Conservation (phyloP, 2,113 vertebrate species). For the Pachypanchax playfairii region DNA sequence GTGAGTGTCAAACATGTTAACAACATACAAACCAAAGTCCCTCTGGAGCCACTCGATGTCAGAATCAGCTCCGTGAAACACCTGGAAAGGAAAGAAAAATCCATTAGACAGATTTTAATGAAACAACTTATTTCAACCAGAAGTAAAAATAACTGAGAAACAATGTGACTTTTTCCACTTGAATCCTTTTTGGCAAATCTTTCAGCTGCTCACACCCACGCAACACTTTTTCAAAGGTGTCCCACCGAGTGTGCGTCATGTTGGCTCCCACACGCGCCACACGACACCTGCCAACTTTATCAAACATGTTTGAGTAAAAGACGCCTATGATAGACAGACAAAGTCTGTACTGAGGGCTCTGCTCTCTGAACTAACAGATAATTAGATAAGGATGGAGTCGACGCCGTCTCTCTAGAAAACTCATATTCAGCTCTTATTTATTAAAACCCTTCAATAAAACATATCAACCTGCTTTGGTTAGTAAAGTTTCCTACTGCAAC, state of each 20-base stretch:
- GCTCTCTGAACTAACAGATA: no score
- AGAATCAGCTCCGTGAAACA: conserved; percentile 94
- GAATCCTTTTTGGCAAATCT: conserved; percentile 38
- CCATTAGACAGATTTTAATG: neutral
- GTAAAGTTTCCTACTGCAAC: no score
- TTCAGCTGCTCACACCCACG: conserved; percentile 38
- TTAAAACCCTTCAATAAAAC: no score
- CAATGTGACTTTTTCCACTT: conserved; percentile 3
- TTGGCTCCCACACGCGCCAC: conserved; percentile 48
- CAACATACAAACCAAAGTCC: conserved; percentile 93
- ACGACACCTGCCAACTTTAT: conserved; percentile 30
- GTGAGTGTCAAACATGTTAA: conserved; percentile 96
- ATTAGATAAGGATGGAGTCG: no score
- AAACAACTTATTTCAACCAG: neutral
- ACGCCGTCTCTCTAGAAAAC: no score
- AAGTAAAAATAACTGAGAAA: neutral
- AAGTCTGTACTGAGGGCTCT: no score
- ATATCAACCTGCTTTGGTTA: no score
- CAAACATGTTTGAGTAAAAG: conserved; percentile 25
- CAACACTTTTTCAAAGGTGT: conserved; percentile 43
- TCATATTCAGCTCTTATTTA: no score
- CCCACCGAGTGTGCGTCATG: conserved; percentile 49
- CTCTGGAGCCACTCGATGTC: conserved; percentile 98
- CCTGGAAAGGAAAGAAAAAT: conserved; percentile 68
- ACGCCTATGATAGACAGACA: no score